Base-by-base conservation (phyloP, 2,113 vertebrate genomes). In the Corythornis madagascariensis region DNA sequence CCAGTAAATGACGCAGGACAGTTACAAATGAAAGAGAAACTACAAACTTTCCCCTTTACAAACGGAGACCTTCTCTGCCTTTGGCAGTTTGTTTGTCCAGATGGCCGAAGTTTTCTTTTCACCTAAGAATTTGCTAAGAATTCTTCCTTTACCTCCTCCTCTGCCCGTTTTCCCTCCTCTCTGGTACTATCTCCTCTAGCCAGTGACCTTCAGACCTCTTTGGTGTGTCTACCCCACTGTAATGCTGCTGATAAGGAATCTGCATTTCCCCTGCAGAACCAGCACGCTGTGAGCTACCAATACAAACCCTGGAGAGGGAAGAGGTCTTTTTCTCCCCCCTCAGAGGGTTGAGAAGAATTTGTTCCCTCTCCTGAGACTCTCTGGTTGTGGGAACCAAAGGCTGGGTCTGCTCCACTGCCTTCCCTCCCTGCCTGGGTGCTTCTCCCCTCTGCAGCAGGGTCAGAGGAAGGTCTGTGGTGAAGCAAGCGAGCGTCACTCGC, bases 1-100 rank as follows among this genome's bases (percentile, higher is more conserved):
- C 4, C 43, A 52, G 20, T 48, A 5, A 0, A 1, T 61, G 26
- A 18, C 2, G 0, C 9, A 28, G 18, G 26, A 8, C 40, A 75
- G 13, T 45, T 86, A 31, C 81, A 95, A 95, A 52, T 42, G 65
- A 82, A 88, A 75, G 86, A n/a, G 43, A 92, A 88, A 76, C 38
- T 40, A 5, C 48, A 25, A 40, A 73, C 69, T 70, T 45, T 69
- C 31, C 43, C 64, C 18, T 33, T 43, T 52, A 16, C 0, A 1
- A n/a, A 72, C 64, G 21, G 45, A 80, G 21, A 22, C 19, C 15
- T 35, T 64, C 61, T 65, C 53, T 22, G 22, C 35, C 6, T 61
- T 38, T 56, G n/a, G 3, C 0, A 1, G 4, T 69, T 56, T 48
- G 1, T 60, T 82, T 87, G 24, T 61, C 45, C 50, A 63, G 61